phyloP scores from a whole-genome alignment of 2,113 vertebrate species.

The Naja naja region DNA sequence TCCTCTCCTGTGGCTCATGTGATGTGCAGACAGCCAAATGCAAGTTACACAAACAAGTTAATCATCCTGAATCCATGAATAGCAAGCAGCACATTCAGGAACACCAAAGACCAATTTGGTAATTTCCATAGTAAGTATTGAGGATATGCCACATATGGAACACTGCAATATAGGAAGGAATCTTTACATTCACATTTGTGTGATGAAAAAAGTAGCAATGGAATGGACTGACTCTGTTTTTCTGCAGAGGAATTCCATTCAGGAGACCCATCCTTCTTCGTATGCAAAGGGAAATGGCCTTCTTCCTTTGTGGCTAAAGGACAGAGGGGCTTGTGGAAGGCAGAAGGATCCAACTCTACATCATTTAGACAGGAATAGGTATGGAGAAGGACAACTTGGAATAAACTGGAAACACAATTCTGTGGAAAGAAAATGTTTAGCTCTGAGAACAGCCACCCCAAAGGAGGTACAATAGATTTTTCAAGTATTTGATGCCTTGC shows the following conservation, averaged over 20 bases:
- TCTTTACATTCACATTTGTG: not conserved
- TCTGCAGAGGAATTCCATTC: not conserved
- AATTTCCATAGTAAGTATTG: not conserved
- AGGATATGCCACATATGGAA: not conserved
- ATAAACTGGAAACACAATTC: not conserved
- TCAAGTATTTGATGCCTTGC: not conserved
- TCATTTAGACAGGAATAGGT: not conserved
- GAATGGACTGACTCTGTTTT: not conserved
- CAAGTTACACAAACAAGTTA: conserved; percentile 28
- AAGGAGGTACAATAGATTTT: not conserved
- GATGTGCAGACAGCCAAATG: conserved; percentile 28
- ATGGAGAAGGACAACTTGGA: not conserved
- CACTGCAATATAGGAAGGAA: not conserved
- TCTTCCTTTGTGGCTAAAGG: too few species aligned
- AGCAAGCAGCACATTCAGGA: not conserved
- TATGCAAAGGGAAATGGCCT: not conserved
- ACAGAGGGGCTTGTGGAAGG: not conserved
- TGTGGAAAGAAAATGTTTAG: not conserved
- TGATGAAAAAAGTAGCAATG: not conserved
- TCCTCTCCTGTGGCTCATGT: conserved; percentile 18
- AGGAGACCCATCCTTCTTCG: not conserved
- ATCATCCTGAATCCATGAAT: conserved; percentile 13
- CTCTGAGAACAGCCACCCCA: not conserved
- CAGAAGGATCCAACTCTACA: not conserved
- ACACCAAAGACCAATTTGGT: not conserved